Percentiles rank a stretch among this genome's conserved stretches.
phyloP scores from a whole-genome alignment of 2,888 invertebrate genomes.

The Cataglyphis cursor region DNA sequence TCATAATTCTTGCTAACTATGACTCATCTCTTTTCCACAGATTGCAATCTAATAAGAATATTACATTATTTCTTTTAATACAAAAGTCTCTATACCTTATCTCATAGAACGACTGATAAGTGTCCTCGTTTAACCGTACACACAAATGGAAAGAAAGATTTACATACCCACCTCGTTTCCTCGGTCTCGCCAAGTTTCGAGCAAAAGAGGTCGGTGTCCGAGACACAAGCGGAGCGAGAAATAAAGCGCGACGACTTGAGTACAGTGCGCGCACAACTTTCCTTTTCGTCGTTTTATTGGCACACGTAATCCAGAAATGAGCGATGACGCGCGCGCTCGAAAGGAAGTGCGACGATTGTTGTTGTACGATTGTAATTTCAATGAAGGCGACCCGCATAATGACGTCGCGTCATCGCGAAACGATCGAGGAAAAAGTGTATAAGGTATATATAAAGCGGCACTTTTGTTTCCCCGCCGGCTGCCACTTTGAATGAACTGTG shows the following conservation, averaged over 20 bases:
- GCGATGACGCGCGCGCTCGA: constrained; percentile 12
- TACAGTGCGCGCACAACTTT: constrained; percentile 22
- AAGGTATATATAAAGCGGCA: background rate
- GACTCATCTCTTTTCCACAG: background rate
- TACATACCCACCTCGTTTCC: background rate
- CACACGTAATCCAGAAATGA: constrained; percentile 31
- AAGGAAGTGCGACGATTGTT: background rate
- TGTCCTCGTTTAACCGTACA: background rate
- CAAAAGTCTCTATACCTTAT: background rate
- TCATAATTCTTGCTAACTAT: background rate
- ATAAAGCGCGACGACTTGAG: constrained; percentile 35
- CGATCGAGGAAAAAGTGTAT: background rate
- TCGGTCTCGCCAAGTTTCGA: background rate
- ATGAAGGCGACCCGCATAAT: constrained; percentile 17
- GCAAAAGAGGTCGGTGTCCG: constrained; percentile 11
- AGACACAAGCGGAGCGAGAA: constrained; percentile 1
- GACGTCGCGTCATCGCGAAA: constrained; percentile 19
- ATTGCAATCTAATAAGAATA: constrained; percentile 22
- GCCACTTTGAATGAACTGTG: constrained; percentile 58
- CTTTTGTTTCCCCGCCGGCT: constrained; percentile 25
- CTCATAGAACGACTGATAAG: background rate
- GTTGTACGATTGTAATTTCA: constrained; percentile 42
- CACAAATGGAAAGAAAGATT: background rate
- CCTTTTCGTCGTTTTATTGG: constrained; percentile 45
- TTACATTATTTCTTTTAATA: background rate